Evolutionary conservation across 2,113 vertebrate genomes (phyloP), one percentile per base, ranked within the genome.

Genomic region (Lutjanus erythropterus): DNA sequence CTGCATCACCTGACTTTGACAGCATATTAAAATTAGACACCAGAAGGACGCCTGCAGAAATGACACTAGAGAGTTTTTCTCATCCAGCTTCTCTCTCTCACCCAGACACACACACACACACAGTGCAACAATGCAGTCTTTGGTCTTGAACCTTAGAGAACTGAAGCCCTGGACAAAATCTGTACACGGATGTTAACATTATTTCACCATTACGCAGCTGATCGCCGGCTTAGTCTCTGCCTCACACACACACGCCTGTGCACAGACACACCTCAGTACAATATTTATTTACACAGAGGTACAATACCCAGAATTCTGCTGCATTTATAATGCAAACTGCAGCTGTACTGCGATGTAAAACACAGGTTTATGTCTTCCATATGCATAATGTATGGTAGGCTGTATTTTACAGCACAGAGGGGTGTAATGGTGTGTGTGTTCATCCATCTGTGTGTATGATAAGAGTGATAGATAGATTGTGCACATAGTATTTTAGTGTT

Each of bases 361-460:
- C 50, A 56, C 50, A 56, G 44, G 31, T 41, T 71, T 66, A 49
- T 72, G 25, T 76, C 49, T 55, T 71, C 42, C n/a, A 27, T 29
- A 77, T 72, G 42, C 80, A 88, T 66, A 64, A 83, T 78, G 42
- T 49, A 75, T 78, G 59, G 47, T 5, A 1, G 6, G 29, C 55
- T 19, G 29, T 31, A 37, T 33, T 60, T 73, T 60, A 52, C 68
- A 56, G 50, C 44, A 29, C 19, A 11, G 64, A 71, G 15, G 39
- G 41, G 10, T 64, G 64, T 58, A 49, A 55, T 6, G 37, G 60
- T 25, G n/a, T 42, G 44, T 66, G 56, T 65, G 42, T 53, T 66
- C 74, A 29, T 68, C 46, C 66, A 53, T 69, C 23, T 11, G 35
- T 37, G 67, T 87, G 67, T 46, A 35, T 78, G 46, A 79, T 71